Percentiles rank a stretch among this genome's conserved stretches.
phyloP scores from a whole-genome alignment of 2,797 vertebrate genomes.

The Myotis pilosus region DNA sequence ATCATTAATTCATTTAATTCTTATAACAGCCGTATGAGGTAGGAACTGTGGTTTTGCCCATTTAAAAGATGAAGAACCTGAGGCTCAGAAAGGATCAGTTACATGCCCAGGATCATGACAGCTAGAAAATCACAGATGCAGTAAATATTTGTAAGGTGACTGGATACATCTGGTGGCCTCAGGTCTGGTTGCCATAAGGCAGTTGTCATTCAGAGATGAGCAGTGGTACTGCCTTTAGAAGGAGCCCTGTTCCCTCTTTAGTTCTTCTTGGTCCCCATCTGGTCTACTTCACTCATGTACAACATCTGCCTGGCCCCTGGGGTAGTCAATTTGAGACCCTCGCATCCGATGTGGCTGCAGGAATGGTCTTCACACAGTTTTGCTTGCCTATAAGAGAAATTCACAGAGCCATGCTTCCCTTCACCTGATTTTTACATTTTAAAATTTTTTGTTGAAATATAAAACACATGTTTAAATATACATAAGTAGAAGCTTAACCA shows the following conservation, averaged over 20 bases:
- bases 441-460: background rate
- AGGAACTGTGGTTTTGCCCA: background rate
- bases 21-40: background rate
- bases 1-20: background rate
- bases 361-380: background rate
- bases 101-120: background rate
- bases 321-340: background rate
- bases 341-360: background rate
- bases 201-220: background rate
- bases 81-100: background rate
- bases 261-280: background rate
- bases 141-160: background rate
- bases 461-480: background rate
- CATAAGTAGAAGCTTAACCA: background rate
- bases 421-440: background rate
- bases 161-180: background rate
- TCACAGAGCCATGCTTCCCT: background rate
- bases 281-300: background rate
- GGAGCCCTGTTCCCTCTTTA: background rate
- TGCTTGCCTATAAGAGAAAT: background rate
- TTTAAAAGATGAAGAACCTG: background rate
- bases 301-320: background rate
- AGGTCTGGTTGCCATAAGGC: background rate
- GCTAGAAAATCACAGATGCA: background rate
- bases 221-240: background rate